These are phyloP conservation scores for Hypena proboscidalis DNA, from an alignment of 2,888 invertebrate genomes.

Conservation along the genomic window DNA sequence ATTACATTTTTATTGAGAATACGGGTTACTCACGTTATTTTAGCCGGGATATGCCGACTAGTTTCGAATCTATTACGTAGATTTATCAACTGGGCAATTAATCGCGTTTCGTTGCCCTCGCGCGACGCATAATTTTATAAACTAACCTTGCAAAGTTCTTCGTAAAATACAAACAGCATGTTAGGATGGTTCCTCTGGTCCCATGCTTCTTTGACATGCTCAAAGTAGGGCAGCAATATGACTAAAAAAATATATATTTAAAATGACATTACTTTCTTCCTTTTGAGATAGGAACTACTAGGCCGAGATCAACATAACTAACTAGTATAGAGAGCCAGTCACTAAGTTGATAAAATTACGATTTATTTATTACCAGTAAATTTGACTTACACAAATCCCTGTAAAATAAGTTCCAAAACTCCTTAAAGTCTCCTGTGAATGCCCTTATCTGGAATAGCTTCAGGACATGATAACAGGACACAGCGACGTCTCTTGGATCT, in stretches of 20 bases:
- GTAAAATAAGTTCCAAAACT: slow-evolving; percentile 2
- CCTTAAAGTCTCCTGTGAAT: slow-evolving; percentile 51
- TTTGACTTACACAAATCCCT: not conserved
- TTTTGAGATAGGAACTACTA: too few species aligned
- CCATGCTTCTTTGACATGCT: slow-evolving; percentile 90
- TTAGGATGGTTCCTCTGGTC: slow-evolving; percentile 85
- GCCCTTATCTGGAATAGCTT: slow-evolving; percentile 78
- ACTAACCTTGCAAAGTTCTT: slow-evolving; percentile 89
- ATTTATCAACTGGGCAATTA: too few species aligned
- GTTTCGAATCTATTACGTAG: too few species aligned
- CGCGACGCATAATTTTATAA: too few species aligned
- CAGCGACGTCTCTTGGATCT: slow-evolving; percentile 92
- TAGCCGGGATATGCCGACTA: too few species aligned
- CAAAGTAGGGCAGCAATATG: slow-evolving; percentile 88
- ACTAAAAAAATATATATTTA: slow-evolving; percentile 60
- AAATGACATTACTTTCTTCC: not conserved
- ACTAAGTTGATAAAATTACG: too few species aligned
- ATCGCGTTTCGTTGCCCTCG: too few species aligned
- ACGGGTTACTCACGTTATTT: too few species aligned
- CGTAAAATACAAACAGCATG: slow-evolving; percentile 89
- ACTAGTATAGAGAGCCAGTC: too few species aligned
- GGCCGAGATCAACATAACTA: too few species aligned
- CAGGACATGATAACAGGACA: slow-evolving; percentile 91
- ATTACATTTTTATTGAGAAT: too few species aligned
- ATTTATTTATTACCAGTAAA: too few species aligned